These are phyloP conservation scores for Aurelia coerulea DNA, from an alignment of 30 jellyfish, hydroid and myxozoan species.

Conservation along the genomic window DNA sequence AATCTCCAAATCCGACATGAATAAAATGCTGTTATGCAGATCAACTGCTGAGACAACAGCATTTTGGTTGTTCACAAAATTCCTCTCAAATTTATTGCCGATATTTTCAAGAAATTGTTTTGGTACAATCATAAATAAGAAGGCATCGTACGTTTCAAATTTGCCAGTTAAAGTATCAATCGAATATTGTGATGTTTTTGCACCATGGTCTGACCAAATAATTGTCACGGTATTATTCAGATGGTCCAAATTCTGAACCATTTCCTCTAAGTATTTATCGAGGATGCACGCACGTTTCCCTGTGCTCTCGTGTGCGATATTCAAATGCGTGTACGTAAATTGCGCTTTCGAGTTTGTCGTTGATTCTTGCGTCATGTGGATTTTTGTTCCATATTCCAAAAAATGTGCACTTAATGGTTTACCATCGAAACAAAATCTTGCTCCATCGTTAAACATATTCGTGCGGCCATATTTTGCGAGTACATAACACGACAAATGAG, in stretches of 20 bases:
- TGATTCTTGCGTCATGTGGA: slow-evolving; percentile 43
- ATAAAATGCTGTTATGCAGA: slow-evolving; percentile 52
- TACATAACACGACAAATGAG: slow-evolving; percentile 76
- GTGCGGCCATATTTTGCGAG: slow-evolving; percentile 69
- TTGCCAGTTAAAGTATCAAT: slow-evolving; percentile 78
- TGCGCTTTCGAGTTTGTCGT: slow-evolving; percentile 58
- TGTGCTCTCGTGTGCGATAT: slow-evolving; percentile 89
- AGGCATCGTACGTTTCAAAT: slow-evolving; percentile 83
- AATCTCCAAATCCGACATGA: slow-evolving; percentile 34
- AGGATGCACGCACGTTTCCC: slow-evolving; percentile 75
- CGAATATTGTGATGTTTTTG: slow-evolving; percentile 77
- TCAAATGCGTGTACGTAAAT: slow-evolving; percentile 84
- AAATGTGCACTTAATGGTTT: slow-evolving; percentile 76
- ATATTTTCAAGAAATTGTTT: background rate
- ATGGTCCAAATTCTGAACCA: slow-evolving; percentile 19
- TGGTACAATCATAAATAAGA: slow-evolving; percentile 75
- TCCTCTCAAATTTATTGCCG: background rate
- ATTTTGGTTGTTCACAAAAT: slow-evolving; percentile 58
- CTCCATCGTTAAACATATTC: slow-evolving; percentile 74
- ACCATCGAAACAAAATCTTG: slow-evolving; percentile 77
- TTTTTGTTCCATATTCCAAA: slow-evolving; percentile 40
- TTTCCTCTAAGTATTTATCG: slow-evolving; percentile 55
- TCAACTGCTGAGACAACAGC: slow-evolving; percentile 69
- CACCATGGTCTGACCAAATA: slow-evolving; percentile 95
- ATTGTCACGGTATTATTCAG: slow-evolving; percentile 74